Conservation (phyloP, 2,113 vertebrate genomes). For the Carassius gibelio region DNA sequence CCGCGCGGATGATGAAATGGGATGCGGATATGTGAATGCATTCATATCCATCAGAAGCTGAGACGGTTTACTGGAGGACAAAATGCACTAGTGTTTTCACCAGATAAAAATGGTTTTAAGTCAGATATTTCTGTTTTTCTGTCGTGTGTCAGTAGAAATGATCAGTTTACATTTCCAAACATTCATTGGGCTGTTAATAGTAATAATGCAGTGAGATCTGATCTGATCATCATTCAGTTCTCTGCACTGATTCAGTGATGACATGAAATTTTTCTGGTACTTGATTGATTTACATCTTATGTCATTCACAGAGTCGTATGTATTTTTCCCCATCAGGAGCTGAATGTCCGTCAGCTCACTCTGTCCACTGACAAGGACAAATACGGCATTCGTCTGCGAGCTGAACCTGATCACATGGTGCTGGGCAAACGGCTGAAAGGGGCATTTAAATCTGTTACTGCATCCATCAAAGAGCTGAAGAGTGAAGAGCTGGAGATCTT, state of each 20-base stretch:
- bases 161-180: no score
- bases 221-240: no score
- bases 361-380: conserved; percentile 90
- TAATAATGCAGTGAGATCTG: no score
- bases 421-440: conserved; percentile 94
- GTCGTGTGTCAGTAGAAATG: no score
- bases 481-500: conserved; percentile 88
- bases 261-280: not conserved
- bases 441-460: conserved; percentile 86
- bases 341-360: conserved; percentile 91
- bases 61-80: not conserved
- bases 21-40: not conserved
- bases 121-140: no score
- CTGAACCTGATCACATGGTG: conserved; percentile 96
- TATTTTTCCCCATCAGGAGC: conserved; percentile 75
- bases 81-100: no score
- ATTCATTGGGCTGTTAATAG: no score
- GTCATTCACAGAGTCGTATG: not conserved
- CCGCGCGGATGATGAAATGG: not conserved
- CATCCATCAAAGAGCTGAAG: conserved; percentile 87
- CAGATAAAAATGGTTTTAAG: no score
- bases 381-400: conserved; percentile 88
- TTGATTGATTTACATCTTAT: not conserved
- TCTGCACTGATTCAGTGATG: not conserved
- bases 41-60: not conserved